Percentiles rank a stretch among this genome's conserved stretches.
Evolutionary conservation across 2,888 invertebrate genomes (phyloP).

Genomic region (Xestia ashworthii): DNA sequence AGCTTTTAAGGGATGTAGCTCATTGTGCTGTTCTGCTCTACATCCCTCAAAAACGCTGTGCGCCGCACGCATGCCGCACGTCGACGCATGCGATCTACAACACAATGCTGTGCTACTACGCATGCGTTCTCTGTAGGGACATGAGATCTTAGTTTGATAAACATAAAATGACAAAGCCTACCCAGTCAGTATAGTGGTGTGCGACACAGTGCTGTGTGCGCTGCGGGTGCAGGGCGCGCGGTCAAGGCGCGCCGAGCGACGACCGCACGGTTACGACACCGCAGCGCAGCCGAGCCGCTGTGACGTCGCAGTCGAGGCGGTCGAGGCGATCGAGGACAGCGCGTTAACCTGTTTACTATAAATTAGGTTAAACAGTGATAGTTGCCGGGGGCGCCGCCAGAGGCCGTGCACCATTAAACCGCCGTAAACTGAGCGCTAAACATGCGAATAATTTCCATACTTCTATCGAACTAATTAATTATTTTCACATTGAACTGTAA

Average conservation of each 20-base stretch:
- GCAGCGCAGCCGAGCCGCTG: not conserved
- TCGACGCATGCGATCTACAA: not conserved
- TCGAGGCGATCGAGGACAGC: constrained; percentile 10
- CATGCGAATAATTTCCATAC: not conserved
- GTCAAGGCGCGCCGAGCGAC: constrained; percentile 12
- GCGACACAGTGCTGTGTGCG: not conserved
- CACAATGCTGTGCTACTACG: not conserved
- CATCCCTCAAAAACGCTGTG: not conserved
- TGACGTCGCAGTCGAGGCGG: not conserved
- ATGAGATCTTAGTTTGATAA: not conserved
- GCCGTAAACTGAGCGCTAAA: constrained; percentile 1
- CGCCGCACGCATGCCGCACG: not conserved
- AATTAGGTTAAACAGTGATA: constrained; percentile 41
- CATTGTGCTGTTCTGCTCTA: too few species aligned
- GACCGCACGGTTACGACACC: constrained; percentile 8
- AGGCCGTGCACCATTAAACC: constrained; percentile 32
- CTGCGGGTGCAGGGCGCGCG: not conserved
- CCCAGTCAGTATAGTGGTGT: not conserved
- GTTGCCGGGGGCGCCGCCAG: constrained; percentile 12
- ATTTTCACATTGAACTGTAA: constrained; percentile 35
- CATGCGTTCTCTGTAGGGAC: not conserved
- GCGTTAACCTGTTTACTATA: constrained; percentile 18
- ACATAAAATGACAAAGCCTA: not conserved
- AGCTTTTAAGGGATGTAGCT: not conserved
- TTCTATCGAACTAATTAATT: constrained; percentile 20